These are phyloP conservation scores for Umimayanthus chanpuru DNA, from an alignment of 92 coral and sea anemone genomes.

Conservation along the genomic window DNA sequence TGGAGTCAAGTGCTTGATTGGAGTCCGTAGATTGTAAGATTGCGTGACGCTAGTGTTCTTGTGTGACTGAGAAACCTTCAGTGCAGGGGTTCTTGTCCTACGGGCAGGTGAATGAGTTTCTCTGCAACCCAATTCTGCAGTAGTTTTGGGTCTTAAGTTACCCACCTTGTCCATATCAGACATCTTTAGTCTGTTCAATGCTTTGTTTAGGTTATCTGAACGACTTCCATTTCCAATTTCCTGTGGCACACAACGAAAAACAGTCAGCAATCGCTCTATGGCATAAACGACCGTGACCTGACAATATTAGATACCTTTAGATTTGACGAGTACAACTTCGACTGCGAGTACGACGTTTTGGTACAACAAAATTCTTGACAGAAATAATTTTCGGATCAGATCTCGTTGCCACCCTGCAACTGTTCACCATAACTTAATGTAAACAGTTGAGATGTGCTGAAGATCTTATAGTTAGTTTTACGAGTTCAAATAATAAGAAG, in stretches of 20 bases:
- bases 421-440: too few relatives aligned
- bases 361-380: too few relatives aligned
- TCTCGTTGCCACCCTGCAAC: too few relatives aligned
- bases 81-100: constrained; percentile 29
- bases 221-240: constrained; percentile 17
- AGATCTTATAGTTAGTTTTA: too few relatives aligned
- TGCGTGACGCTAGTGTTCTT: constrained; percentile 22
- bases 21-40: constrained; percentile 30
- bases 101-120: constrained; percentile 13
- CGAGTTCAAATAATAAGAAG: too few relatives aligned
- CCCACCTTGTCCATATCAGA: constrained; percentile 42
- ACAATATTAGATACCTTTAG: too few relatives aligned
- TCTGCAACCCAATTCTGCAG: not conserved
- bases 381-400: too few relatives aligned
- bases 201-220: constrained; percentile 35
- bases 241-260: not conserved
- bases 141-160: constrained; percentile 39
- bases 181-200: constrained; percentile 43
- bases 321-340: too few relatives aligned
- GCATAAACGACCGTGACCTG: not conserved
- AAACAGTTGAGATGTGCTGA: too few relatives aligned
- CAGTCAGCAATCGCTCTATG: not conserved
- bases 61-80: constrained; percentile 17
- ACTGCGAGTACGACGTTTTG: too few relatives aligned
- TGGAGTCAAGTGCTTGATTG: not conserved